Evolutionary conservation across 2,113 vertebrate genomes (phyloP).

Genomic region (Spizaetus ornatus): DNA sequence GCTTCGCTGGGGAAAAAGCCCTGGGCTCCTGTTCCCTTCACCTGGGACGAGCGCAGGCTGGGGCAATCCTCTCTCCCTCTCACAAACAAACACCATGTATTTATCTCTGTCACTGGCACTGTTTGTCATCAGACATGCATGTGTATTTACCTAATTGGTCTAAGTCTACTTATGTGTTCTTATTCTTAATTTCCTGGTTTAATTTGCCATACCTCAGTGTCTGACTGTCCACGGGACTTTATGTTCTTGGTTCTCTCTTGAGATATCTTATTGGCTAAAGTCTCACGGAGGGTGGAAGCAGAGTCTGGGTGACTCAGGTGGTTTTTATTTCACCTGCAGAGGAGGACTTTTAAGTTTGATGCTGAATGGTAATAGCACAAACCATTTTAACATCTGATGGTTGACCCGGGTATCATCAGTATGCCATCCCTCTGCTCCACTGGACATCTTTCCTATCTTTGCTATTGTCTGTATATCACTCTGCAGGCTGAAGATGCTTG

Average conservation of each 20-base stretch:
- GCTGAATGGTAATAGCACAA: not conserved
- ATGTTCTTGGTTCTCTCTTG: not conserved
- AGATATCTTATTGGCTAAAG: not conserved
- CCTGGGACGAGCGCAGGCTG: not conserved
- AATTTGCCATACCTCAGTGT: not conserved
- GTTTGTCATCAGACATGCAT: not conserved
- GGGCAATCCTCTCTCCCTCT: not conserved
- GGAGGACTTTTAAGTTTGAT: not conserved
- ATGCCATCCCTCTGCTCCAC: not conserved
- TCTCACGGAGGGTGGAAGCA: not conserved
- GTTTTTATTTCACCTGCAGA: not conserved
- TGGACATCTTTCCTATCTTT: not conserved
- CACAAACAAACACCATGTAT: not conserved
- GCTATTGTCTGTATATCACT: not conserved
- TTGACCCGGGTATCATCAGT: not conserved
- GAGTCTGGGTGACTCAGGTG: not conserved
- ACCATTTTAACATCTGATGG: not conserved
- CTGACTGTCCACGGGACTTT: not conserved
- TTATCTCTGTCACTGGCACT: not conserved
- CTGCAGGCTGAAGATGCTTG: not conserved
- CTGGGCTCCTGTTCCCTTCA: not conserved
- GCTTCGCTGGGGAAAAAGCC: not conserved
- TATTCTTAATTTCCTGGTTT: not conserved
- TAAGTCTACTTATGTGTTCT: not conserved
- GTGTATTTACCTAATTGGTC: not conserved